A percentile compares a stretch with the other conserved stretches of the same genome.
These are phyloP conservation scores for Rhyacophila brunnea DNA, from an alignment of 1,140 invertebrate species.

Conservation along the genomic window DNA sequence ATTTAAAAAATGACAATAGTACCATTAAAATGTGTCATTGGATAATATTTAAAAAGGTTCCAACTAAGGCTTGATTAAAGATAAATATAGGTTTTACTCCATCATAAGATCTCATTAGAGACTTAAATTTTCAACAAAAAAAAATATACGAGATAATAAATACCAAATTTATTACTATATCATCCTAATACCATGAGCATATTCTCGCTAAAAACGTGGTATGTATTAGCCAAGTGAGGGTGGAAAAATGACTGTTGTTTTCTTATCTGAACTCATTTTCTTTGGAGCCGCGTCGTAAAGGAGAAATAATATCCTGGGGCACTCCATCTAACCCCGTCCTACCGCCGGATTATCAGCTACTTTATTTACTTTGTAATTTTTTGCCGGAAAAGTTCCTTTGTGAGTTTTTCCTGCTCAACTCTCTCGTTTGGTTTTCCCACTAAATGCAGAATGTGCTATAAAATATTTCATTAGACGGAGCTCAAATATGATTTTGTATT, in stretches of 20 bases:
- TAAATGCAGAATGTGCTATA: conserved; percentile 2
- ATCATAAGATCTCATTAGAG: too few relatives aligned
- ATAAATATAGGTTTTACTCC: too few relatives aligned
- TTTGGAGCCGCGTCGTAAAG: conserved; percentile 1
- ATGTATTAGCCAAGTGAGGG: conserved; percentile 12
- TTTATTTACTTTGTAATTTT: conserved; percentile 30
- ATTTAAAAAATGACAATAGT: too few relatives aligned
- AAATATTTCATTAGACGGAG: too few relatives aligned
- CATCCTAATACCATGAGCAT: not conserved
- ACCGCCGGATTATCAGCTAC: conserved; percentile 10
- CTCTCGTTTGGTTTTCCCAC: too few relatives aligned
- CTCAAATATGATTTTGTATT: too few relatives aligned
- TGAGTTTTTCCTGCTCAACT: not conserved
- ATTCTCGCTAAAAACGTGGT: conserved; percentile 13
- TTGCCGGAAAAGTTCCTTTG: conserved; percentile 8
- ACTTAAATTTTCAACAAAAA: too few relatives aligned
- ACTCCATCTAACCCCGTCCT: conserved; percentile 1
- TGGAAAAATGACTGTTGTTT: conserved; percentile 17
- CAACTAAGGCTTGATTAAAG: too few relatives aligned
- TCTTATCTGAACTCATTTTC: conserved; percentile 19
- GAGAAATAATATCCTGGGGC: conserved; percentile 7
- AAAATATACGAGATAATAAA: too few relatives aligned
- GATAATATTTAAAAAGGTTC: too few relatives aligned
- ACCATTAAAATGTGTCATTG: too few relatives aligned
- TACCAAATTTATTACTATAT: too few relatives aligned